These are phyloP conservation scores for Theocolax elegans DNA, from an alignment of 1,140 invertebrate species.

Conservation along the genomic window DNA sequence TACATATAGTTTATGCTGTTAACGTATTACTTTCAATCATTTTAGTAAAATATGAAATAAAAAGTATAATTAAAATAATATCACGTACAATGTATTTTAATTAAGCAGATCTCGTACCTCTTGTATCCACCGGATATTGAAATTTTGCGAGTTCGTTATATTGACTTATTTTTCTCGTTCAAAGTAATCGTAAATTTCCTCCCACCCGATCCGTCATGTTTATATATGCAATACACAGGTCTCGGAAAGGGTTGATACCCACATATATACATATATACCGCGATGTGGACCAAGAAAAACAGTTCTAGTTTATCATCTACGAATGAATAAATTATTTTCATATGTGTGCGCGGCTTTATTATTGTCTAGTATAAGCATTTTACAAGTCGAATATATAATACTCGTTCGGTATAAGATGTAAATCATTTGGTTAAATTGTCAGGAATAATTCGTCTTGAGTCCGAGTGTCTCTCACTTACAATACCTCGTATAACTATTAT, in stretches of 20 bases:
- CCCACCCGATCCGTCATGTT: conserved; percentile 48
- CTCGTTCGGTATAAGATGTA: too few relatives aligned
- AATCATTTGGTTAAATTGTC: too few relatives aligned
- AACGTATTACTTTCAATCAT: too few relatives aligned
- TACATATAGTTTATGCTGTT: too few relatives aligned
- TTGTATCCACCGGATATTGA: conserved; percentile 34
- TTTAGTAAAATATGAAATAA: too few relatives aligned
- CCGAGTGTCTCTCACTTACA: too few relatives aligned
- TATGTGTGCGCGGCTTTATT: conserved; percentile 15
- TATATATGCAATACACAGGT: conserved; percentile 40
- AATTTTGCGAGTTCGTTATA: conserved; percentile 18
- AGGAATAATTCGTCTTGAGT: too few relatives aligned
- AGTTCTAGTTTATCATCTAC: conserved; percentile 30
- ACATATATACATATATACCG: conserved; percentile 20
- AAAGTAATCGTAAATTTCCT: conserved; percentile 49
- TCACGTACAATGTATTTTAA: conserved; percentile 30
- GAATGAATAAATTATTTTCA: conserved; percentile 32
- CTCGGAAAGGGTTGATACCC: conserved; percentile 21
- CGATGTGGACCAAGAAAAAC: conserved; percentile 3
- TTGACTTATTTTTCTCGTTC: neutral
- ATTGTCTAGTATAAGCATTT: conserved; percentile 26
- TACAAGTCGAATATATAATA: too few relatives aligned
- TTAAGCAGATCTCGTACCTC: too few relatives aligned
- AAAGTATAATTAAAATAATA: too few relatives aligned
- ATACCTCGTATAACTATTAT: too few relatives aligned